Base-by-base conservation (phyloP, 2,888 invertebrate genomes). In the Thera britannica region DNA sequence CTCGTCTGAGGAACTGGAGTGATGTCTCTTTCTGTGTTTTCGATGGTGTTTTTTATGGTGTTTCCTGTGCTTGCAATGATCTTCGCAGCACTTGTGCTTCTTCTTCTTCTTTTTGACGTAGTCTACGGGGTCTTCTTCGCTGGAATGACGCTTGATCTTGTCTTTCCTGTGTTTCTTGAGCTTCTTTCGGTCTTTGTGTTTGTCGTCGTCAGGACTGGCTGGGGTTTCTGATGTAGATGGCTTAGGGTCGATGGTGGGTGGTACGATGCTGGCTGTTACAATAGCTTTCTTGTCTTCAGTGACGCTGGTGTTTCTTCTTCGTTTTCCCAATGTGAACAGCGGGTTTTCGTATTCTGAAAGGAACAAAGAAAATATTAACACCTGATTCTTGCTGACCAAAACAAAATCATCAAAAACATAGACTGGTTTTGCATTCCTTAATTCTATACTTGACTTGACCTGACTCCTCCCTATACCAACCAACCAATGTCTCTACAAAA, bases 321-420 rank as follows among this genome's bases (percentile, higher is more conserved):
- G 94, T 85, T 97, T 97, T 44, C 96, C 96, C 69, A 97, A 88
- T 6, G 96, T 96, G 76, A 96, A 93, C 23, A 98, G 86, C 3
- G 97, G 97, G 86, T 97, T 97, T 88, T 97, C 97, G 81, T 97
- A 97, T 88, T 97, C 98, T 97, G 93, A 5, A 94, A 95, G 55
- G 36, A 8, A 34, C 3, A 23, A 52, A 23, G 1, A 56, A 12
- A 1, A 5, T 4, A 9, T 9, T 23, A 55, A 51, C 34, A 5
- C 9, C 52, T 52, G 8, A 11, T 54, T 51, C 51, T n/a, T 23
- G 7, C 7, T 12, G 3, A 48, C 48, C 48, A 46, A 46, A 7
- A 46, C 4, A 2, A 46, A 38, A 38, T 38, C 38, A 38, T 8
- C 44, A 7, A 44, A 5, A 51, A 7, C 1, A 51, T 23, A n/a